Percentiles rank a stretch among this genome's conserved stretches.
Conservation (phyloP, 2,113 vertebrate genomes). For the Peromyscus californicus region DNA sequence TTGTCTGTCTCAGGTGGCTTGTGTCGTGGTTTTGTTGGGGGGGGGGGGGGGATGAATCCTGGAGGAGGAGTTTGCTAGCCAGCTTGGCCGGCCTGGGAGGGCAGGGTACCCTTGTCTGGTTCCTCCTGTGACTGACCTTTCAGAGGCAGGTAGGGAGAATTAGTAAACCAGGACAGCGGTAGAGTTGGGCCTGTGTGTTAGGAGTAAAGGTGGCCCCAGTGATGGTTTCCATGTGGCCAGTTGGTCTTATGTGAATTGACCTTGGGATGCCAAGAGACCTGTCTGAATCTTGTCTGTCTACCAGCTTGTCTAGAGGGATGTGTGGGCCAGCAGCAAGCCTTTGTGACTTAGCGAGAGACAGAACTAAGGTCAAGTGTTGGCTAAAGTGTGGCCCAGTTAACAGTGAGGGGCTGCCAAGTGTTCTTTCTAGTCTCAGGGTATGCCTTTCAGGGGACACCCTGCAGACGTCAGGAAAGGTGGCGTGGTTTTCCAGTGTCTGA, state of each 20-base stretch:
- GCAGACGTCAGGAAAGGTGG: neutral
- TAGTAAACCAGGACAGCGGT: rapidly evolving
- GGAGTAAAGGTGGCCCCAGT: neutral
- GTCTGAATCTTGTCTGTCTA: neutral
- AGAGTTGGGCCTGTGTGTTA: neutral
- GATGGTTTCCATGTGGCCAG: rapidly evolving
- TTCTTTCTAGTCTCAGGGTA: rapidly evolving
- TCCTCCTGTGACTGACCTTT: neutral
- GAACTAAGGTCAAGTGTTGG: neutral
- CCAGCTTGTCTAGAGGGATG: neutral
- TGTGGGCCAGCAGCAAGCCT: neutral
- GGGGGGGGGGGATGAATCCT: neutral
- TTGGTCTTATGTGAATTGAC: neutral
- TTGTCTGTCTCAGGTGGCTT: neutral
- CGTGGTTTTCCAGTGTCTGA: neutral
- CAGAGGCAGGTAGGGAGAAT: neutral
- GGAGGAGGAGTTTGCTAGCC: neutral
- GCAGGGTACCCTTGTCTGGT: neutral
- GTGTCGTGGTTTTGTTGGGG: neutral
- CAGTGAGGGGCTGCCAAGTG: neutral
- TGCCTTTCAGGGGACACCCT: neutral
- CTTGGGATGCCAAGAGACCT: no score
- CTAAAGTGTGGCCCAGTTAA: no score
- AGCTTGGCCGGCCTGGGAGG: neutral
- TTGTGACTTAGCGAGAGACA: neutral